Evolutionary conservation across 2,113 vertebrate genomes (phyloP), one percentile per base, ranked within the genome.

Genomic region (Callionymus lyra): DNA sequence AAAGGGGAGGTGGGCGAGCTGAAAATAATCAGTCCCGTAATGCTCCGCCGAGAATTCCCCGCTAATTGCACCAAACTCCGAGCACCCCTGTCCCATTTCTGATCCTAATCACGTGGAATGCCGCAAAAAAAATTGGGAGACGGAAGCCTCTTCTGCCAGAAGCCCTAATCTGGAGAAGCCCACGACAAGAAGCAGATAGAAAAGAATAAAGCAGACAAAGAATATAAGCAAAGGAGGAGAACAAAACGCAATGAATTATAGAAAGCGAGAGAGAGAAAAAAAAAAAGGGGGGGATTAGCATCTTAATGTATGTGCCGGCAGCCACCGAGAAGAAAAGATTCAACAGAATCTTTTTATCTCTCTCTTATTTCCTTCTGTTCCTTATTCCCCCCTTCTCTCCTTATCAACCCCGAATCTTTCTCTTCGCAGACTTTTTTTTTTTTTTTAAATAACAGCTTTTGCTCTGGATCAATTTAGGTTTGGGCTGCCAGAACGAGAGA

Each of bases 211-310:
- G 65, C 41, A 65, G 58, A 59, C 19, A 5, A 46, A 34, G 49
- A 63, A 39, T 50, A 53, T 56, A 71, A 47, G 40, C n/a, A n/a
- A n/a, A 55, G 41, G 65, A 56, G 52, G 49, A 60, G 62, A 67
- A 71, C 70, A 77, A 77, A 79, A 77, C 47, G 67, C 70, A 70
- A 79, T 74, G 68, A 80, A 82, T 79, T 77, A 80, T 76, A 79
- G 68, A 74, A 70, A 71, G 56, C 65, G 68, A 72, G 56, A 67
- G 68, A 72, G 59, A 78, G 72, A 80, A 73, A 73, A 68, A 27
- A 27, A 27, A 27, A 27, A 8, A 27, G 59, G 65, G 13, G 45
- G 65, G 77, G 76, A 82, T 84, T 82, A 82, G 78, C 70, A 76
- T 80, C 66, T 77, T 76, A 80, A 74, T 78, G 65, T 76, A 64